Evolutionary conservation across 2,113 vertebrate genomes (phyloP), one percentile per base, ranked within the genome.

Genomic region (Ranitomeya variabilis): DNA sequence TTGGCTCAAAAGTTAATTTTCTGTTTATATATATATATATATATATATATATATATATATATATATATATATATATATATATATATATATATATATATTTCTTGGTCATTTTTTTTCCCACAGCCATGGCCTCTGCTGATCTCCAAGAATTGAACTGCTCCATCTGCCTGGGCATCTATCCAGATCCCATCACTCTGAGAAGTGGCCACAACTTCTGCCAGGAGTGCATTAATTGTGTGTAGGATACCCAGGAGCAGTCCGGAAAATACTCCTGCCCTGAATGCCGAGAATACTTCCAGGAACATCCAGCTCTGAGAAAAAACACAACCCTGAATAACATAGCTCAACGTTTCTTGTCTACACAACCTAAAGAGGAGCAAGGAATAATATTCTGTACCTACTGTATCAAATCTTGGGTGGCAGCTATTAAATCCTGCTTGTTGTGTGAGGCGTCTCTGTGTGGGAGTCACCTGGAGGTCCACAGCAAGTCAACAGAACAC

Each of bases 181-280:
- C 19, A 2, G 81, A 88, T n/a, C 86, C 86, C 0, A 81, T 88
- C 13, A 74, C 79, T 0, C 73, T 87, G 16, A 85, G 26, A 4
- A 88, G 89, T 23, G 76, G 89, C 9, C 89, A 90, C 81, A 88
- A 73, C 59, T 90, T 90, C 89, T 90, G 89, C 76, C 23, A 55
- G 23, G n/a, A 0, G 54, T 90, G 87, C 57, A 84, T 88, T 1
- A 45, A 52, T 13, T 90, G 10, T 64, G 74, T 69, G 18, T 86
- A 86, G 90, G 78, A 45, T 0, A 52, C 19, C 4, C 74, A 52
- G 59, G 64, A 45, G 3, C 31, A 62, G 3, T 51, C 69, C 6
- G 90, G 90, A 16, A n/a, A 57, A 14, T 93, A 94, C 76, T 92
- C 93, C 85, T 97, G 96, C 90, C 96, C 96, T 18, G 95, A 96